A percentile compares a stretch with the other conserved stretches of the same genome.
These are phyloP conservation scores for Asteroscopus sphinx DNA, from an alignment of 2,888 invertebrate genomes.

Conservation along the genomic window DNA sequence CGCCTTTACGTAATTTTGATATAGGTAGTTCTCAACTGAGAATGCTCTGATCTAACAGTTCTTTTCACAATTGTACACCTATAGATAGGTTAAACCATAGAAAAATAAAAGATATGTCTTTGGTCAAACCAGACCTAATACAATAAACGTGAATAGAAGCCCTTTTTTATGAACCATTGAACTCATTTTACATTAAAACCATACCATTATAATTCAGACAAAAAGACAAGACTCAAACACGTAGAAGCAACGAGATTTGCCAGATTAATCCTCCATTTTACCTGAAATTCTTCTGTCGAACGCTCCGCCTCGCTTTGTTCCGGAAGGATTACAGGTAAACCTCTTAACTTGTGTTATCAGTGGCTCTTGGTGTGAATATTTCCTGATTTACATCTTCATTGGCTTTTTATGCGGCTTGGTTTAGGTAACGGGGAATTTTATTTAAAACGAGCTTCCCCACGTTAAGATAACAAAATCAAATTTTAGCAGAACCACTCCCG, in stretches of 20 bases:
- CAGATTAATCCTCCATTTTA: constrained; percentile 48
- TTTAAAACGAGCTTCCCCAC: no score
- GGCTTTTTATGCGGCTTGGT: constrained; percentile 6
- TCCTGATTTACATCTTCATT: constrained; percentile 36
- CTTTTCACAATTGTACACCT: no score
- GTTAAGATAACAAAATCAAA: no score
- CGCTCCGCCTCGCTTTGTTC: constrained; percentile 43
- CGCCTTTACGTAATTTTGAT: no score
- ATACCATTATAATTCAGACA: constrained; percentile 23
- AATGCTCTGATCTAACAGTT: no score
- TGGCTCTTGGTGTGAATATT: constrained; percentile 41
- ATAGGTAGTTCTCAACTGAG: no score
- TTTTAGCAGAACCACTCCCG: no score
- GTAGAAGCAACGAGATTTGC: constrained; percentile 41
- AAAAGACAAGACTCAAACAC: constrained; percentile 24
- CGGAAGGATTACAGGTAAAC: constrained; percentile 53
- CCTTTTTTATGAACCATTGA: no score
- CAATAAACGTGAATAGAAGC: no score
- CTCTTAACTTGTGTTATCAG: constrained; percentile 51
- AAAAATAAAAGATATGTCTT: no score
- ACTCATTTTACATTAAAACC: constrained; percentile 12
- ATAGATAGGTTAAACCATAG: no score
- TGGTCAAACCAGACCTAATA: no score
- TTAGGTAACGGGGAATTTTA: neutral
- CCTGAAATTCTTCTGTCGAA: constrained; percentile 49